Evolutionary conservation across 1,140 invertebrate genomes (phyloP), one percentile per base, ranked within the genome.

Genomic region (Aphelenchoides fujianensis): DNA sequence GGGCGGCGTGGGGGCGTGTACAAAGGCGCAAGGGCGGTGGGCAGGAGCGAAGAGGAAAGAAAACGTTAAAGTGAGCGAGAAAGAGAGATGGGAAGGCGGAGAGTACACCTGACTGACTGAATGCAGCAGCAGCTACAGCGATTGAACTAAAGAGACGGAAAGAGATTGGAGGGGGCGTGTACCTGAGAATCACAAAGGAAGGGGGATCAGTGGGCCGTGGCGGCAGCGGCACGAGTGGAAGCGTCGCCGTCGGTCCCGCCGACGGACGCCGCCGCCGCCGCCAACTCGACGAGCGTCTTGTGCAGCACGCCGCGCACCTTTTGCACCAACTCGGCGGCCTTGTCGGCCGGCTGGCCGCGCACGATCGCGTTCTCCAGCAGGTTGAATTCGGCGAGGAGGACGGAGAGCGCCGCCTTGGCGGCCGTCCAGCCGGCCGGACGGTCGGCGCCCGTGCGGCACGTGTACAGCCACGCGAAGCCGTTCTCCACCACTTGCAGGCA

Each of bases 391-490:
- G 12, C 30, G 63, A 19, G 31, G 16, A 66, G 63, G 32, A 12
- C 32, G 32, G 16, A 23, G 12, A 66, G 31, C 16, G 12, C 12
- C 19, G 31, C 3, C 34, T 66, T 66, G 31, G 31, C 32, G 16
- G 16, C 53, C 12, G 63, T 27, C 63, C 63, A 66, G 31, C 7
- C 53, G 27, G 63, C 16, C 16, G 63, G 63, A 66, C 63, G 63
- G 23, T 66, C 31, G 16, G 19, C 27, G 16, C 28, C 27, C 12
- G 5, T 59, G 28, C 31, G n/a, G 16, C 36, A 41, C 63, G 53
- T 35, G 64, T 69, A 71, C 19, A 69, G 30, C 66, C 64, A 69
- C 68, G 67, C 67, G 64, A 19, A 69, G 64, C 61, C 67, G 3
- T 69, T 69, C 61, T 69, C 67, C 23, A 69, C 67, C 9, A 69